Evolutionary conservation across 2,888 invertebrate genomes (phyloP), one percentile per base, ranked within the genome.

Genomic region (Hirtodrosophila alboralis): DNA sequence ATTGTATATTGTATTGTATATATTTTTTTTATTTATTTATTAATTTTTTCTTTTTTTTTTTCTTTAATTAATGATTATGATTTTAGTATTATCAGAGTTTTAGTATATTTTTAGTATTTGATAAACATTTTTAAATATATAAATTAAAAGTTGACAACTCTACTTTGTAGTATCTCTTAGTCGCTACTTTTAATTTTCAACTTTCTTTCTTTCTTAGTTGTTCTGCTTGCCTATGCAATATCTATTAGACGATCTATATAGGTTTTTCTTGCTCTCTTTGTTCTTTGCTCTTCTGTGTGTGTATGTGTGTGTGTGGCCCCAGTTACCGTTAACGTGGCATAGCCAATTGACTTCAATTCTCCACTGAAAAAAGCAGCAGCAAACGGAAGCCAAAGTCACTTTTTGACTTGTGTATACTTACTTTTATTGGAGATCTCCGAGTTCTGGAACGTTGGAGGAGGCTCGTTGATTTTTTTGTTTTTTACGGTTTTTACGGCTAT

Each of bases 271-370:
- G 21, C 40, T 38, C 23, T 18, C 30, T 12, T 23, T 21, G 18
- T 34, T 27, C 38, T 4, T 3, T 27, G 27, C 7, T 27, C 2
- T 3, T 27, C 8, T 27, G 10, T 38, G 12, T 54, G 18, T 37
- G 18, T 21, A 21, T 45, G 38, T 33, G 47, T 45, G 33, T 34
- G 40, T 33, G 40, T 34, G 38, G 56, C 40, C 40, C n/a, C 27
- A 40, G 49, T 38, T 56, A 67, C 62, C 36, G 68, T 68, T 64
- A 68, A 70, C 68, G 59, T 59, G 71, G 65, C 59, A 54, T 31
- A 59, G 45, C 37, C 67, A 70, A 63, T 64, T 70, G 71, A 64
- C 71, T 70, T 33, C 68, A 64, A 53, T 68, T 52, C 51, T 26
- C 18, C 18, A 18, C 18, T 18, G 18, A 18, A 18, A 18, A n/a